phyloP scores from a whole-genome alignment of 2,797 vertebrate species.

The Anguilla megastoma region DNA sequence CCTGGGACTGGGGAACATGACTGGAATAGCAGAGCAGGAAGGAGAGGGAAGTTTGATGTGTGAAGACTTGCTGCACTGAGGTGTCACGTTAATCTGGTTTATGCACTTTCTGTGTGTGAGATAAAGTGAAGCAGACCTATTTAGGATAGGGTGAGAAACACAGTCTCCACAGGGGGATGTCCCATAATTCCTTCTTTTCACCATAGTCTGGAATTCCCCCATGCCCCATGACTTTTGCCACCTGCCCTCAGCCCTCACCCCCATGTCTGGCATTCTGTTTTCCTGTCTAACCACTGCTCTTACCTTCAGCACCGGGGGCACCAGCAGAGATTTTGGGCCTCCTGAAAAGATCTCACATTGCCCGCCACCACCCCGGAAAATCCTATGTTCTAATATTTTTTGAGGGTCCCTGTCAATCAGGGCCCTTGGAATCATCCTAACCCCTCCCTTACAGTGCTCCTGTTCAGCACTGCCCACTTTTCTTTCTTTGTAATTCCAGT shows the following conservation, averaged over 20 bases:
- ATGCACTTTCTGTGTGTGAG: not conserved
- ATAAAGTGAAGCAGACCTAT: not conserved
- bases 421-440: no score
- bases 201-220: constrained; percentile 69
- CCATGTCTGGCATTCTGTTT: constrained; percentile 55
- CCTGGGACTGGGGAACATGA: not conserved
- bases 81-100: not conserved
- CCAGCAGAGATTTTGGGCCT: no score
- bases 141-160: not conserved
- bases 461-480: not conserved
- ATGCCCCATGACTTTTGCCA: constrained; percentile 64
- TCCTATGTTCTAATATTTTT: no score
- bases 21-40: constrained; percentile 3
- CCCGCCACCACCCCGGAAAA: no score
- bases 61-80: not conserved
- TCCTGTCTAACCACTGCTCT: not conserved
- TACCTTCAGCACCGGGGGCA: constrained; percentile 1
- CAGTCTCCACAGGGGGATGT: not conserved
- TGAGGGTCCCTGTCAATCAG: no score
- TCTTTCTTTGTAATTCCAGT: constrained; percentile 4
- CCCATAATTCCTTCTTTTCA: constrained; percentile 58
- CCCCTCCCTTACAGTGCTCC: no score
- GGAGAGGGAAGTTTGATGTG: not conserved
- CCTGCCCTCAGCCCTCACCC: constrained; percentile 75
- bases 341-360: no score